Evolutionary conservation across 2,797 vertebrate genomes (phyloP), one percentile per base, ranked within the genome.

Genomic region (Anguilla pacifica): DNA sequence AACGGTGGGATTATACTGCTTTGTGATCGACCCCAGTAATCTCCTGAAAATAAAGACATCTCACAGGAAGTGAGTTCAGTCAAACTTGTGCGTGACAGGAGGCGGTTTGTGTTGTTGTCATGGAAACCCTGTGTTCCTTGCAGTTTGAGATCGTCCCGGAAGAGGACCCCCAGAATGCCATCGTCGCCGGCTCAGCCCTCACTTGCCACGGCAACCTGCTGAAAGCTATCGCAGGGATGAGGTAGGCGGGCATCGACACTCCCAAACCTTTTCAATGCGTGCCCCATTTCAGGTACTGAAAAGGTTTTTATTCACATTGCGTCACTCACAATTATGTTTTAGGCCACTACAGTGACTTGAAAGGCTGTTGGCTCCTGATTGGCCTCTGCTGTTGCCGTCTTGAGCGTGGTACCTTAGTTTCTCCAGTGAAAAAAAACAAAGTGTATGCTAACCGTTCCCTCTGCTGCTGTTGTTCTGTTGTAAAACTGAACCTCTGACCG

Each of bases 81-180:
- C 51, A 53, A 53, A 53, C 51, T 59, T 55, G 6, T 25, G 35
- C 77, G 64, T 88, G 39, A n/a, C n/a, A n/a, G n/a, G n/a, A n/a
- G n/a, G n/a, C n/a, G n/a, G n/a, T n/a, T n/a, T 43, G 74, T 4
- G 35, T 46, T 46, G 13, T 77, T 11, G 43, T 82, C 79, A 82
- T 51, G 79, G 79, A 82, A 25, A 51, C 46, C 22, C 46, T 82
- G 22, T 89, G n/a, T 86, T 84, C 43, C 74, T 87, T 85, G 25
- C 90, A 97, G 96, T 99, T 98, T 93, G 98, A 98, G 93, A 98
- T 99, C 9, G 97, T 97, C 10, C 96, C 97, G 0, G 98, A 98
- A 92, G 97, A 98, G 0, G 97, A 98, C 87, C 97, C 98, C 5
- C 97, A 97, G 90, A 97, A 97, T 25, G 94, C 96, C 72, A 96